Base-by-base conservation (phyloP, 2,113 vertebrate species). In the Talpa occidentalis region DNA sequence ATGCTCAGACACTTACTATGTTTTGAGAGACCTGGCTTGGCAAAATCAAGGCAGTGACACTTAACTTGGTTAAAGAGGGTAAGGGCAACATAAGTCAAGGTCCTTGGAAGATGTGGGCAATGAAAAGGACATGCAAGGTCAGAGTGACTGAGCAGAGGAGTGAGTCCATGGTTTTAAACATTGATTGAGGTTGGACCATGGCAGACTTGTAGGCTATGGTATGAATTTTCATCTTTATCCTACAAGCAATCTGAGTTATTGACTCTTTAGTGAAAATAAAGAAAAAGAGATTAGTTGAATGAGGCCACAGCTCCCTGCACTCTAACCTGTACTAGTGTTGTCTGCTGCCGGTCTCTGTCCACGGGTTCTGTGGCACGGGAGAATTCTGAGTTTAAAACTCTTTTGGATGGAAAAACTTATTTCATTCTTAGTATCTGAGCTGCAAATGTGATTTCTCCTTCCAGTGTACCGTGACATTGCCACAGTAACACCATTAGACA, bases 401-500 rank as follows among this genome's bases (percentile, higher is more conserved):
- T 90, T 84, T 47, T 21, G 1, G 15, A 49, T 77, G 32, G 64
- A 59, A 95, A 77, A 84, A 81, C 5, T 56, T 85, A 60, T 73
- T 88, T 92, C 24, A 60, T 84, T 72, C 52, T 79, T 74, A 70
- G n/a, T 84, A 35, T 93, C 60, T 64, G 44, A 60, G 80, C 12
- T 72, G 47, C 16, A 90, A 69, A 91, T 74, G 90, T 37, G 42
- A 82, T 91, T 89, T 89, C n/a, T 91, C 49, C 42, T 93, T 77
- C 62, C 56, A 11, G 44, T 40, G 52, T 69, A 42, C 74, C 0
- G 0, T 90, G 94, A 78, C 67, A 78, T 56, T 84, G 60, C 28
- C 32, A 21, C 19, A 28, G 24, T 59, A 86, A 70, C 32, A 59
- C 56, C n/a, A 67, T 42, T 54, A 76, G 72, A 77, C 37, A 40